phyloP scores from a whole-genome alignment of 2,797 vertebrate species.

The Hydrophis major region DNA sequence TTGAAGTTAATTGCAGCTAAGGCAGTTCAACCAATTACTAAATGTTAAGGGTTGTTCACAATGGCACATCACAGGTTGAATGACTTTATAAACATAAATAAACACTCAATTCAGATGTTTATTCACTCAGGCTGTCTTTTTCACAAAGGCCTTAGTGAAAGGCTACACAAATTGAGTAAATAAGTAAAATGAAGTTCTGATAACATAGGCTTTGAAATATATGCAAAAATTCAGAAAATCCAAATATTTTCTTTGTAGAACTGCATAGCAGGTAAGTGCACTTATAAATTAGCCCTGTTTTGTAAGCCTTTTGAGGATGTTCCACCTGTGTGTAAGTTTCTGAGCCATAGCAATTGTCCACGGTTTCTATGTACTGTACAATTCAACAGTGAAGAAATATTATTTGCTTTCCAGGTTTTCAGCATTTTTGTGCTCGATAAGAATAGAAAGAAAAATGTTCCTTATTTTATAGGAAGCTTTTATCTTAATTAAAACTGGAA shows the following conservation, averaged over 20 bases:
- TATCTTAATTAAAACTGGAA: background rate
- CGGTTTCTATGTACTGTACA: background rate
- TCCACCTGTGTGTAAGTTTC: background rate
- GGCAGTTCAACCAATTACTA: background rate
- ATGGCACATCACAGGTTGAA: background rate
- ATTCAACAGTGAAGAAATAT: background rate
- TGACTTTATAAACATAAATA: background rate
- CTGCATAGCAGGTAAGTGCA: background rate
- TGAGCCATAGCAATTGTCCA: background rate
- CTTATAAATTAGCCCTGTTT: background rate
- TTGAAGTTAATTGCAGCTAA: background rate
- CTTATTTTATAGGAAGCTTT: background rate
- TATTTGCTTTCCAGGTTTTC: background rate
- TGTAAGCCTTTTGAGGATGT: background rate
- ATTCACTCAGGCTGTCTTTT: background rate
- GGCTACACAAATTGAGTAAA: background rate
- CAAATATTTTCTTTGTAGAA: background rate
- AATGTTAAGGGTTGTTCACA: background rate
- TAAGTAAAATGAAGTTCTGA: background rate
- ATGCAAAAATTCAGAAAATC: background rate
- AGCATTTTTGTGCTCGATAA: background rate
- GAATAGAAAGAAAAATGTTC: background rate
- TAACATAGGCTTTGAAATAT: background rate
- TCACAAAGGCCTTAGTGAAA: background rate
- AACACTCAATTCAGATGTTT: background rate